phyloP scores from a whole-genome alignment of 2,797 vertebrate genomes.

The Mus caroli region DNA sequence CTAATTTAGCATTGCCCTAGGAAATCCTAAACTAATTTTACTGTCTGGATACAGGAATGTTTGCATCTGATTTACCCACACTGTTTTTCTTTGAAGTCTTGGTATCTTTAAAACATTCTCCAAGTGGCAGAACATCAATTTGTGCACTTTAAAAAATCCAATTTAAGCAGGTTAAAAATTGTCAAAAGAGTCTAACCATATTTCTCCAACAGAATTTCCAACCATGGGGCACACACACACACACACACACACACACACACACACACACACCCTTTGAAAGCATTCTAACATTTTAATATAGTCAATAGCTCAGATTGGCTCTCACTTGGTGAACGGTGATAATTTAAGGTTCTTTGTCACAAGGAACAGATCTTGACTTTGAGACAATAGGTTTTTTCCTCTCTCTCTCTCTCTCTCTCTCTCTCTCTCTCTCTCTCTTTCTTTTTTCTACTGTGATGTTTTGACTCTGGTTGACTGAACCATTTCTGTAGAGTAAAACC shows the following conservation, averaged over 20 bases:
- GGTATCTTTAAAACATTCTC: slow-evolving; percentile 85
- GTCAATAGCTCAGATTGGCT: slow-evolving; percentile 68
- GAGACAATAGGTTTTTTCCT: slow-evolving; percentile 72
- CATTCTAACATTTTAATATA: slow-evolving; percentile 70
- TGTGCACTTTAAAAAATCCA: slow-evolving; percentile 84
- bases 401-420: no score
- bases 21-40: slow-evolving; percentile 86
- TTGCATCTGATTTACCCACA: slow-evolving; percentile 85
- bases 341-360: slow-evolving; percentile 75
- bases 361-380: slow-evolving; percentile 75
- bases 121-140: slow-evolving; percentile 84
- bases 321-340: slow-evolving; percentile 64
- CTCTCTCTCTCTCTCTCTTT: no score
- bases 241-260: background rate
- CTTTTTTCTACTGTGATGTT: slow-evolving; percentile 62
- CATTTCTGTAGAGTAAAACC: slow-evolving; percentile 71
- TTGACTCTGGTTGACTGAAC: slow-evolving; percentile 66
- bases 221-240: slow-evolving; percentile 45
- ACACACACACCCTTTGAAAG: slow-evolving; percentile 22
- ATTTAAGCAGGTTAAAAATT: slow-evolving; percentile 86
- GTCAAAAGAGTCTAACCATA: slow-evolving; percentile 81
- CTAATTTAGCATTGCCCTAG: slow-evolving; percentile 85
- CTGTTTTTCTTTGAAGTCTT: slow-evolving; percentile 87
- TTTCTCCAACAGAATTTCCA: slow-evolving; percentile 76
- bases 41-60: slow-evolving; percentile 80